phyloP scores from a whole-genome alignment of 35 echinoderm and acorn worm species.

The Eucidaris tribuloides region DNA sequence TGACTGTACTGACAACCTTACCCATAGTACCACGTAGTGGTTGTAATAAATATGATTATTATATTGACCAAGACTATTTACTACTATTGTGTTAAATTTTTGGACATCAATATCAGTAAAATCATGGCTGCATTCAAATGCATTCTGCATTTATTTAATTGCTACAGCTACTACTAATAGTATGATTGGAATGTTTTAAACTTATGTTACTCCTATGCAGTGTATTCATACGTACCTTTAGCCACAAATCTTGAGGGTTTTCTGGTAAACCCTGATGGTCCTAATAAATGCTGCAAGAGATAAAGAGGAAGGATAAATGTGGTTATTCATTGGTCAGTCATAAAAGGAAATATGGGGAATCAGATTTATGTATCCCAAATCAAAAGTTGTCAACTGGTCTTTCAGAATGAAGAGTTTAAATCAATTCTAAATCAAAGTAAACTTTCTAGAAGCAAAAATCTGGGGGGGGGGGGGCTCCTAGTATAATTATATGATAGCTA shows the following conservation, averaged over 20 bases:
- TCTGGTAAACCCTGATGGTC: not conserved
- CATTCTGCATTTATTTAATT: not conserved
- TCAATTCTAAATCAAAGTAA: not conserved
- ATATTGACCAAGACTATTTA: not conserved
- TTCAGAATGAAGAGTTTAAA: not conserved
- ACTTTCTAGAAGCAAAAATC: not conserved
- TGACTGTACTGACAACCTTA: too few relatives aligned
- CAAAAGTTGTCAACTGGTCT: too few relatives aligned
- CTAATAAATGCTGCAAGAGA: not conserved
- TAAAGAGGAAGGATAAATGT: not conserved
- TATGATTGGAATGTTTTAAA: not conserved
- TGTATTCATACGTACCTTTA: not conserved
- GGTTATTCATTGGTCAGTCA: not conserved
- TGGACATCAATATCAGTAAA: not conserved
- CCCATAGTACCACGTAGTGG: too few relatives aligned
- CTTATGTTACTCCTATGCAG: not conserved
- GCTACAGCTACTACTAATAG: not conserved
- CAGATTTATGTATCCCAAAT: too few relatives aligned
- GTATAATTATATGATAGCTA: too few relatives aligned
- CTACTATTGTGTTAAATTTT: not conserved
- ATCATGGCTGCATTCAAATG: not conserved
- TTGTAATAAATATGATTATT: not conserved
- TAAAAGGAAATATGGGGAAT: not conserved
- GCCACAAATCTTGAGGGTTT: slow-evolving; percentile 12
- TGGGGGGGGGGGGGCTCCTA: too few relatives aligned